Conservation (phyloP, 2,797 vertebrate species). For the Rhyacichthys aspro region DNA sequence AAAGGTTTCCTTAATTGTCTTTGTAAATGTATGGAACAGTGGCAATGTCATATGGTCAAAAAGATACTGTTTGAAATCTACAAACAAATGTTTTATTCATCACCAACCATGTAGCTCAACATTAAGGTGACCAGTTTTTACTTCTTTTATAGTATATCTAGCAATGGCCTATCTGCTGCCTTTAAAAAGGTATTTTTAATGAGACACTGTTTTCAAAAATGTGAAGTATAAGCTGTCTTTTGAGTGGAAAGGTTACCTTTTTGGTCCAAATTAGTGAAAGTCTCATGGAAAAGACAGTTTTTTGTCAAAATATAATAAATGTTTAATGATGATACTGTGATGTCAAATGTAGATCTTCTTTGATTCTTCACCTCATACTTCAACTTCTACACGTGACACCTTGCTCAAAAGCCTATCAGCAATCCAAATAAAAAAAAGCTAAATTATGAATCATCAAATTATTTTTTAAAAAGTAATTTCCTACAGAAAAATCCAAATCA, state of each 20-base stretch:
- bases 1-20: too few species aligned
- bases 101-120: constrained; percentile 36
- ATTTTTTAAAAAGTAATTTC: too few species aligned
- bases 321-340: neutral
- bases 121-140: constrained; percentile 36
- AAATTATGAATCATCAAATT: too few species aligned
- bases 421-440: too few species aligned
- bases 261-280: constrained; percentile 21
- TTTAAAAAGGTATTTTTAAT: constrained; percentile 28
- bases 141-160: constrained; percentile 32
- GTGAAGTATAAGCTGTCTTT: constrained; percentile 14
- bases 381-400: too few species aligned
- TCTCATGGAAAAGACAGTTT: too few species aligned
- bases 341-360: too few species aligned
- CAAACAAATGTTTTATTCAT: constrained; percentile 81
- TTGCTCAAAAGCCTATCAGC: too few species aligned
- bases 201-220: constrained; percentile 29
- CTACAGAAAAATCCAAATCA: too few species aligned
- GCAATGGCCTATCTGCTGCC: neutral
- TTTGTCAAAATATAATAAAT: neutral
- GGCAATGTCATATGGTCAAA: constrained; percentile 47
- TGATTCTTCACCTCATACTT: too few species aligned
- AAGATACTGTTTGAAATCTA: constrained; percentile 51
- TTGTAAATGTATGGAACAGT: constrained; percentile 28
- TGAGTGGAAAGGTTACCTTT: constrained; percentile 13